Evolutionary conservation across 2,888 invertebrate genomes (phyloP).

Genomic region (Deilephila porcellus): DNA sequence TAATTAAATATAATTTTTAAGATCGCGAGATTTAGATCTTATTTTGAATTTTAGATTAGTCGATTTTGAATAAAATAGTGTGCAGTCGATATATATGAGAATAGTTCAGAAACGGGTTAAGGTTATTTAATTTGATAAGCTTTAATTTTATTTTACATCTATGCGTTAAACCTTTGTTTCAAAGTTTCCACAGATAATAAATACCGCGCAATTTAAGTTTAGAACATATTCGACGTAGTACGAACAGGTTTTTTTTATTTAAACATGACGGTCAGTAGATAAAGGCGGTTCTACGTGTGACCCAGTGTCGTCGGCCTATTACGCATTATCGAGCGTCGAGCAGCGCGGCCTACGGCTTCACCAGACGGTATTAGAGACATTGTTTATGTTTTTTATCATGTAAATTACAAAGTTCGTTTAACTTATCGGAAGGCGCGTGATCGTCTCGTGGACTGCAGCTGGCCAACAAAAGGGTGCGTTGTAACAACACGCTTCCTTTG

Average conservation of each 20-base stretch:
- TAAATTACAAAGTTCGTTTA: slow-evolving; percentile 55
- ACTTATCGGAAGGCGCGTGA: slow-evolving; percentile 53
- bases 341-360: slow-evolving; percentile 1
- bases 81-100: no score
- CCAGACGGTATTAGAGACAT: slow-evolving; percentile 47
- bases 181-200: slow-evolving; percentile 6
- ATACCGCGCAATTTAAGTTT: neutral
- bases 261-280: neutral
- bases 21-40: no score
- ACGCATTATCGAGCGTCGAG: slow-evolving; percentile 21
- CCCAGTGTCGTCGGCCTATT: slow-evolving; percentile 23
- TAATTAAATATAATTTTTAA: no score
- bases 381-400: slow-evolving; percentile 57
- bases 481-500: neutral
- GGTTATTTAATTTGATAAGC: no score
- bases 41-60: no score
- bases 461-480: slow-evolving; percentile 11
- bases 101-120: no score
- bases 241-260: neutral
- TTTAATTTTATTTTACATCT: no score
- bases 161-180: neutral
- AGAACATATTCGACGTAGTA: neutral
- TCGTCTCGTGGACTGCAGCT: slow-evolving; percentile 44
- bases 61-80: neutral
- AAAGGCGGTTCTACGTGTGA: neutral